Percentiles rank a stretch among this genome's conserved stretches.
Conservation (phyloP, 2,888 invertebrate species). For the Agrenia bidenticulata region DNA sequence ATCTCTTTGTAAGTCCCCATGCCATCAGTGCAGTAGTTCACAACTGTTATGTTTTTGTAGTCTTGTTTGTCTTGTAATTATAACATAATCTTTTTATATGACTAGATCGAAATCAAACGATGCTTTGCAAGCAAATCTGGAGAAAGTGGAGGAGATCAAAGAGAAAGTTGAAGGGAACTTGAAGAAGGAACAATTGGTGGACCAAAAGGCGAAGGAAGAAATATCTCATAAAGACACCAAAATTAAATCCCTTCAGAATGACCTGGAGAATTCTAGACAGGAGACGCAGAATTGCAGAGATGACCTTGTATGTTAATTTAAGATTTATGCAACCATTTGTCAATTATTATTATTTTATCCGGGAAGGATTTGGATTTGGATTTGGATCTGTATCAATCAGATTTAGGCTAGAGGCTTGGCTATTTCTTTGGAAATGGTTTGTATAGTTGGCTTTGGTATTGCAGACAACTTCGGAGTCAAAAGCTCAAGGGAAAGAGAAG, state of each 20-base stretch:
- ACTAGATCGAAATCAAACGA: slow-evolving; percentile 49
- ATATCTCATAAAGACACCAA: slow-evolving; percentile 33
- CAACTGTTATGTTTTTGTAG: neutral
- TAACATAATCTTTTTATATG: too few relatives aligned
- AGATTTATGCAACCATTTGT: neutral
- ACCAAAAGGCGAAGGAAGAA: slow-evolving; percentile 38
- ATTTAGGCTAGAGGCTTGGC: neutral
- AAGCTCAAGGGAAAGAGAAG: slow-evolving; percentile 33
- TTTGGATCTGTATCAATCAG: too few relatives aligned
- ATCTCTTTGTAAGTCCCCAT: slow-evolving; percentile 47
- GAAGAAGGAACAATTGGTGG: slow-evolving; percentile 40
- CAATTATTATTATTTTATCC: neutral
- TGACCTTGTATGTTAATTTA: slow-evolving; percentile 38
- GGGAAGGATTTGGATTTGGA: neutral
- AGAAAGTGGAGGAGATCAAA: slow-evolving; percentile 46
- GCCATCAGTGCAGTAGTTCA: neutral
- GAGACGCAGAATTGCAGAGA: slow-evolving; percentile 44
- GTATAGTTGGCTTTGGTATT: slow-evolving; percentile 10
- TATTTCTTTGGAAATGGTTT: neutral
- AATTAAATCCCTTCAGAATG: slow-evolving; percentile 43
- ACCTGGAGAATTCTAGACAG: slow-evolving; percentile 46
- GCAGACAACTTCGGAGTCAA: slow-evolving; percentile 37
- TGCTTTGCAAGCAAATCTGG: slow-evolving; percentile 44
- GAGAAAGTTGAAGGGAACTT: slow-evolving; percentile 40
- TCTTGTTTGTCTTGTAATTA: too few relatives aligned